A percentile compares a stretch with the other conserved stretches of the same genome.
Evolutionary conservation across 2,888 invertebrate genomes (phyloP).

Genomic region (Drosophila glabriapex): DNA sequence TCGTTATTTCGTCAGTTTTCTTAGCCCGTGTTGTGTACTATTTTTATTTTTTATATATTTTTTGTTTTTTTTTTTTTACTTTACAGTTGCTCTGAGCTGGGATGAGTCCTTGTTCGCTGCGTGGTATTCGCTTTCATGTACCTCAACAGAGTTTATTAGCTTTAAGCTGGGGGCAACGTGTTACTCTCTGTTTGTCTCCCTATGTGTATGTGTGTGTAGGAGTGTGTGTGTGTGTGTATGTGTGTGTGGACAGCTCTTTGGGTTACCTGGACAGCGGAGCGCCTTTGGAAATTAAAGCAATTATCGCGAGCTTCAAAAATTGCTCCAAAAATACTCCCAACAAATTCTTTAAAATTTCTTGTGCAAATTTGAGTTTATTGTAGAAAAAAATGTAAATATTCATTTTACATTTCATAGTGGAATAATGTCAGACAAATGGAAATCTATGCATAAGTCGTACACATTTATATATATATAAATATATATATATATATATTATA

Average conservation of each 20-base stretch:
- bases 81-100: constrained; percentile 34
- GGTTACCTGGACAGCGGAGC: constrained; percentile 57
- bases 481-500: no score
- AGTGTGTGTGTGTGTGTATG: constrained; percentile 4
- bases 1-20: constrained; percentile 23
- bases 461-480: no score
- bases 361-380: not conserved
- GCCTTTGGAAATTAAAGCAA: constrained; percentile 59
- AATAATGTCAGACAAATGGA: not conserved
- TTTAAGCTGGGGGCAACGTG: constrained; percentile 58
- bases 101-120: constrained; percentile 49
- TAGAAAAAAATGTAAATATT: not conserved
- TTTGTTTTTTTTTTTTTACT: constrained; percentile 8
- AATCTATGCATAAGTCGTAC: no score
- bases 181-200: not conserved
- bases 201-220: constrained; percentile 2
- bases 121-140: constrained; percentile 76
- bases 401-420: not conserved
- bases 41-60: constrained; percentile 34
- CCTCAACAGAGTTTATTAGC: constrained; percentile 69
- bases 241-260: constrained; percentile 39
- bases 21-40: constrained; percentile 37
- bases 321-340: not conserved
- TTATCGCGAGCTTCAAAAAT: constrained; percentile 33
- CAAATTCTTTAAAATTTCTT: not conserved